Conservation (phyloP, 2,888 invertebrate genomes). For the Matsumyia berberina region DNA sequence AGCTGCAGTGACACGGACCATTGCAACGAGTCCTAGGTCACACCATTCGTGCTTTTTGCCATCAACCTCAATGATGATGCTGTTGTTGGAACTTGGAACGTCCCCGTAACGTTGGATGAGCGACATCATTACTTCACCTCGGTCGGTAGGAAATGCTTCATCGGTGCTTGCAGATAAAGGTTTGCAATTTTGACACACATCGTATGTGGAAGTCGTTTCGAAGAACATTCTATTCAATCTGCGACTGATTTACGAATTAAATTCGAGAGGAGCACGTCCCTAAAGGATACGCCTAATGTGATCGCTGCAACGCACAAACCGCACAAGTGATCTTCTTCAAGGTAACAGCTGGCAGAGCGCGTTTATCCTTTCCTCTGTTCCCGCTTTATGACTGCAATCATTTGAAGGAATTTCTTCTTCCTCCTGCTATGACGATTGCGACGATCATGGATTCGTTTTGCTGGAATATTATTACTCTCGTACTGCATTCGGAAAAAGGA, state of each 20-base stretch:
- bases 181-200: too few species aligned
- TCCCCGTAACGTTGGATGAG: neutral
- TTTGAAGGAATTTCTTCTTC: conserved; percentile 11
- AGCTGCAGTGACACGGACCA: conserved; percentile 2
- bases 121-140: conserved; percentile 48
- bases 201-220: neutral
- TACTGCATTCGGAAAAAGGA: conserved; percentile 51
- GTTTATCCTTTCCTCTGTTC: conserved; percentile 34
- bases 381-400: conserved; percentile 25
- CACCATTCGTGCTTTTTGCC: neutral
- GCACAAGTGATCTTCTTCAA: conserved; percentile 22
- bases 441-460: conserved; percentile 54
- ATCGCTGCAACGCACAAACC: conserved; percentile 1
- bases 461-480: conserved; percentile 59
- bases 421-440: too few species aligned
- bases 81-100: neutral
- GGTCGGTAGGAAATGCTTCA: conserved; percentile 24
- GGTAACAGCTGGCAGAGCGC: conserved; percentile 25
- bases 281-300: neutral
- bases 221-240: conserved; percentile 5
- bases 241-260: conserved; percentile 16
- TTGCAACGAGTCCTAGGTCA: neutral
- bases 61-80: conserved; percentile 1
- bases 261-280: neutral
- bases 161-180: conserved; percentile 32